These are phyloP conservation scores for Plumapathes pennacea DNA, from an alignment of 92 coral and sea anemone genomes.

Conservation along the genomic window DNA sequence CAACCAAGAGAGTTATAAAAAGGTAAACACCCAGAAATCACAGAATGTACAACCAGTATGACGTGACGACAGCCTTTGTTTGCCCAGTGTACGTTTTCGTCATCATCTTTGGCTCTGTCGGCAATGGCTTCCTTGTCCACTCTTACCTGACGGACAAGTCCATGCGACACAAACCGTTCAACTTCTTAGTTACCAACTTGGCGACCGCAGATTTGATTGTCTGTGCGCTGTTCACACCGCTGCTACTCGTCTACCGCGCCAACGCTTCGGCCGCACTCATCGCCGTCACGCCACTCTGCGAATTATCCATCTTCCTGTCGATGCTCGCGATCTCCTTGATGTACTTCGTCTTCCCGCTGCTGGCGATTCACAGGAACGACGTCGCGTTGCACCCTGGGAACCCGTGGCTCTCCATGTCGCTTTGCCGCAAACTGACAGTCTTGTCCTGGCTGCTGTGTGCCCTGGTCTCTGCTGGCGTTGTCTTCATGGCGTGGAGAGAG, in stretches of 20 bases:
- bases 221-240: constrained; percentile 75
- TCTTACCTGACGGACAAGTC: constrained; percentile 66
- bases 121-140: constrained; percentile 66
- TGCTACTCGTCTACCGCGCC: constrained; percentile 84
- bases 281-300: constrained; percentile 83
- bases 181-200: constrained; percentile 77
- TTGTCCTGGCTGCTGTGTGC: constrained; percentile 69
- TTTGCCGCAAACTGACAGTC: constrained; percentile 52
- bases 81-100: constrained; percentile 67
- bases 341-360: constrained; percentile 81
- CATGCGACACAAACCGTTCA: constrained; percentile 56
- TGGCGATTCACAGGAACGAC: constrained; percentile 82
- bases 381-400: constrained; percentile 66
- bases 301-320: constrained; percentile 63
- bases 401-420: constrained; percentile 62
- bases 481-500: constrained; percentile 67
- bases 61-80: constrained; percentile 76
- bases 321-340: constrained; percentile 80
- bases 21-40: no score
- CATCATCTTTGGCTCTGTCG: constrained; percentile 71
- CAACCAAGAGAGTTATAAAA: no score
- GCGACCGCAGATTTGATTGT: constrained; percentile 81
- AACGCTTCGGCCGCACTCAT: constrained; percentile 70
- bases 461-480: constrained; percentile 50
- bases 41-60: constrained; percentile 77